Base-by-base conservation (phyloP, 2,888 invertebrate species). In the Monochamus alternatus region DNA sequence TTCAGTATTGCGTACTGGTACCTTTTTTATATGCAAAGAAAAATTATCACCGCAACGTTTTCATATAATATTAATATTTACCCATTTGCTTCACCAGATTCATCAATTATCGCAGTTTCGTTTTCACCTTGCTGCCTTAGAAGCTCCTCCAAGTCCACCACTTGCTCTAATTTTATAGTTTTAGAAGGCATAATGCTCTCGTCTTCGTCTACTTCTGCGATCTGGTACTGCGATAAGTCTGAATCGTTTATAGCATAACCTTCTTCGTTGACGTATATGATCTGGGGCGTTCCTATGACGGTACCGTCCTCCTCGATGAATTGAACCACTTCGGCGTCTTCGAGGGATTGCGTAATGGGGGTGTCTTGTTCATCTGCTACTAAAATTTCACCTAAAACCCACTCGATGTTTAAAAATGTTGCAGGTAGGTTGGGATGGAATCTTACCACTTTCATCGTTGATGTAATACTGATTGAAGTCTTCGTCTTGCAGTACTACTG, bases 381-480 rank as follows among this genome's bases (percentile, higher is more conserved):
- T n/a, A 81, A 71, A 38, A 80, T 72, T 77, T 78, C 65, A 38
- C 79, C 79, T 81, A 7, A 38, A 38, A 38, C 7, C 38, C 38
- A 7, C 0, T 5, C 5, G 38, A 38, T 5, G 7, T 38, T 38
- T 38, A 38, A 38, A 38, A 38, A 38, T 5, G 38, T 22, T n/a
- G 14, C 5, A 22, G 14, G n/a, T 7, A 7, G 5, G 55, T 12
- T 14, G 5, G 14, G 5, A 51, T 32, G 55, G 47, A 64, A 30
- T 68, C 55, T 38, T 71, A 81, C 81, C 83, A 77, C 66, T 78
- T 58, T 76, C 77, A 55, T 82, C 81, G 65, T 84, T 83, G 44
- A 83, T 77, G 52, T 81, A 80, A 65, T 80, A 84, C 63, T 82
- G 82, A 62, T 71, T 78, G 8, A 84, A 75, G 71, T 82, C 81